Base-by-base conservation (phyloP, 2,888 invertebrate species). In the Mystacides longicornis region DNA sequence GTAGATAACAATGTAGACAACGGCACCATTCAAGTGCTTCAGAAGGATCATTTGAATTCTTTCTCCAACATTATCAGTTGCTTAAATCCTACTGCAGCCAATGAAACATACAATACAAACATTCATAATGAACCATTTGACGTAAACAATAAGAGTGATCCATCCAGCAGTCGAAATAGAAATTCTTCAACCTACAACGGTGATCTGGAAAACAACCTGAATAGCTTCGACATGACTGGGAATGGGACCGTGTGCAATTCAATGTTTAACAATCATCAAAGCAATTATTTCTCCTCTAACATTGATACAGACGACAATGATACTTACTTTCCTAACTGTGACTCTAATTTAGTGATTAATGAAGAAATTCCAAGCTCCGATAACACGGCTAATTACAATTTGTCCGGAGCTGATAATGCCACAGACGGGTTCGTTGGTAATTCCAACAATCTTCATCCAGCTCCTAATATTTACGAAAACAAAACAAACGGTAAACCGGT, bases 361-460 rank as follows among this genome's bases (percentile, higher is more conserved):
- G 23, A 27, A 50, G 50, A 50, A 50, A 16, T 45, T 19, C 19
- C 20, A 45, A 45, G 20, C 5, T 45, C 45, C 4, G 45, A 45
- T 7, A 37, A 37, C 14, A 37, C 37, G 14, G 11, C 27, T 7
- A 37, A 37, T 16, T 37, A n/a, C 14, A 37, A 37, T 14, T 3
- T 37, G 16, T 37, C n/a, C 14, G 37, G 3, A 37, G 37, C 14
- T 3, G 37, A 37, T 14, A 37, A 37, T 37, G 37, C 37, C 7
- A 37, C 37, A 14, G 37, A 37, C 14, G 37, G 37, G 3, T 37
- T 37, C 3, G n/a, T 16, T 3, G n/a, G n/a, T n/a, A 14, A 37
- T 16, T n/a, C 37, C 3, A 7, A 7, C 3, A 3, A 37, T 37
- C 27, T 27, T 11, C 14, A 37, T 7, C 3, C 14, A 3, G n/a